phyloP scores from a whole-genome alignment of 2,113 vertebrate species.

The Microtus richardsoni region DNA sequence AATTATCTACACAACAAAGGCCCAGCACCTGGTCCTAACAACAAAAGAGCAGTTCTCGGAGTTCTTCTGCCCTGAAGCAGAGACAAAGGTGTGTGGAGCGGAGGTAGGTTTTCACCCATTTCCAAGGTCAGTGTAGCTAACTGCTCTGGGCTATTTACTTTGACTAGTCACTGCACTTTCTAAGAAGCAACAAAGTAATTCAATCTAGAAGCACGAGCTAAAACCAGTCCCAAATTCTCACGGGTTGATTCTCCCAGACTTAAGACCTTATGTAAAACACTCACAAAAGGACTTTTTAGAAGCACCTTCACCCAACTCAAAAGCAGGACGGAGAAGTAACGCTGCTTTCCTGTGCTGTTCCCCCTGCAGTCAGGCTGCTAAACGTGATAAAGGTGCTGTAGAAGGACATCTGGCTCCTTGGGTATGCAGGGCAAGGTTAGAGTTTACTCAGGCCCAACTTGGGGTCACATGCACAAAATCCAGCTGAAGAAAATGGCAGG shows the following conservation, averaged over 20 bases:
- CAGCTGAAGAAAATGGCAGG: not conserved
- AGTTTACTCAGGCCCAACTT: not conserved
- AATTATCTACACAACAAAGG: slow-evolving; percentile 62
- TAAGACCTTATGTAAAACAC: not conserved
- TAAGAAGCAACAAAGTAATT: slow-evolving; percentile 38
- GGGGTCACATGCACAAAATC: not conserved
- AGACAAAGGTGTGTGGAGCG: not conserved
- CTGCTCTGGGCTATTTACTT: slow-evolving; percentile 41
- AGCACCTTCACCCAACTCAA: not conserved
- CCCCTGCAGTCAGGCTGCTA: not conserved
- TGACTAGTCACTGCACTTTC: slow-evolving; percentile 27
- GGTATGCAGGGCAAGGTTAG: not conserved
- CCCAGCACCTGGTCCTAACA: not conserved
- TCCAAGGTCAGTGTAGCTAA: slow-evolving; percentile 51
- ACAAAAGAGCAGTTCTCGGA: slow-evolving; percentile 14
- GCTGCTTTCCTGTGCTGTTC: not conserved
- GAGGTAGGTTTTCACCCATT: slow-evolving; percentile 12
- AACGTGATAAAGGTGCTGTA: not conserved
- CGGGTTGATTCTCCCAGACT: not conserved
- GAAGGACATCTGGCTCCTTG: not conserved
- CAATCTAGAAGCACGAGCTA: slow-evolving; percentile 8
- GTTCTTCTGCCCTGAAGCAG: not conserved
- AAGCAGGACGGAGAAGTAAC: not conserved
- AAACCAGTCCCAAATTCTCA: not conserved
- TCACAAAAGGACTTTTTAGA: slow-evolving; percentile 22